phyloP scores from a whole-genome alignment of 2,888 invertebrate genomes.

The Tetranychus piercei region DNA sequence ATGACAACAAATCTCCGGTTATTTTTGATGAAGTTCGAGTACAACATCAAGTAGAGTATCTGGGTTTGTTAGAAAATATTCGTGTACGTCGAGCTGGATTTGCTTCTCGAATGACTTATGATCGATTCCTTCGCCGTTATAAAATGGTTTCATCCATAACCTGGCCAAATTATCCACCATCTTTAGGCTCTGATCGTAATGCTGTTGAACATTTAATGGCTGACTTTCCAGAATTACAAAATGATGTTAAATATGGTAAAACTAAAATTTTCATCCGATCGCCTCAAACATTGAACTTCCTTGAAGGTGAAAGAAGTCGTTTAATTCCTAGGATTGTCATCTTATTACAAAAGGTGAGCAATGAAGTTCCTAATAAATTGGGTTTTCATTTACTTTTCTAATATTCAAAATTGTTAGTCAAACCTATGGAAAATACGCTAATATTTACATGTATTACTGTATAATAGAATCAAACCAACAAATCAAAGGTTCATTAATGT shows the following conservation, averaged over 20 bases:
- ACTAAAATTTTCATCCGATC: constrained; percentile 89
- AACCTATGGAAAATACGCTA: too few relatives aligned
- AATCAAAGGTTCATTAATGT: not conserved
- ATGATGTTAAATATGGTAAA: constrained; percentile 81
- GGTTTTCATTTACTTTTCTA: too few relatives aligned
- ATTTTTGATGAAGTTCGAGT: constrained; percentile 61
- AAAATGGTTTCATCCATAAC: constrained; percentile 63
- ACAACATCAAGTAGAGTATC: constrained; percentile 71
- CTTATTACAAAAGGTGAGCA: constrained; percentile 65
- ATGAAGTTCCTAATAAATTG: not conserved
- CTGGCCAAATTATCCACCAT: constrained; percentile 47
- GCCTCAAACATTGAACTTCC: constrained; percentile 67
- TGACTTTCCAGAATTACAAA: constrained; percentile 34
- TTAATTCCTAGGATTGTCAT: constrained; percentile 77
- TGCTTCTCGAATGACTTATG: constrained; percentile 67
- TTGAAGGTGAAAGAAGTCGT: constrained; percentile 68
- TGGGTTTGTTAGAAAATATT: constrained; percentile 82
- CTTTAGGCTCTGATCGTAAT: not conserved
- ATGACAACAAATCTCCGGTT: constrained; percentile 54
- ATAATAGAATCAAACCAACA: too few relatives aligned
- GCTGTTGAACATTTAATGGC: not conserved
- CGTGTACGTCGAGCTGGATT: constrained; percentile 77
- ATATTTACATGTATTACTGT: too few relatives aligned
- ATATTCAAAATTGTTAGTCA: too few relatives aligned
- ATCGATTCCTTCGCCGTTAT: constrained; percentile 62